A percentile compares a stretch with the other conserved stretches of the same genome.
phyloP scores from a whole-genome alignment of 1,140 invertebrate species.

The Panonychus citri region DNA sequence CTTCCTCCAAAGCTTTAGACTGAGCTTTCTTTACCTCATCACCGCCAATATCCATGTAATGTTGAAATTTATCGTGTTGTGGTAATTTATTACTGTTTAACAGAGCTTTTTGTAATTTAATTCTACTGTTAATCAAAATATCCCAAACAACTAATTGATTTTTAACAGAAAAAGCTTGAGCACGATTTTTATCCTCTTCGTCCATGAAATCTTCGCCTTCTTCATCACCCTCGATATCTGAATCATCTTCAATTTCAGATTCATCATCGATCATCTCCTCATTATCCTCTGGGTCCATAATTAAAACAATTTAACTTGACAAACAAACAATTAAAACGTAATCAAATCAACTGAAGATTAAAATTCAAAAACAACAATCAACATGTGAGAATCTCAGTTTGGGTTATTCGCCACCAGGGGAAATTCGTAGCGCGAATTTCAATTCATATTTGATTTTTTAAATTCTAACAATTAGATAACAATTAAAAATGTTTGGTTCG shows the following conservation, averaged over 20 bases:
- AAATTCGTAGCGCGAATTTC: no score
- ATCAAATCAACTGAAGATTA: no score
- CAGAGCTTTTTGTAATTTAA: constrained; percentile 56
- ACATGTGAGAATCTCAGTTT: no score
- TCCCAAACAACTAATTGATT: constrained; percentile 54
- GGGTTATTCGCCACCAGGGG: no score
- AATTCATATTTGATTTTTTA: no score
- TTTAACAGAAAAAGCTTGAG: constrained; percentile 25
- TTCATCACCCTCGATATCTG: neutral
- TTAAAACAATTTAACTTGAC: no score
- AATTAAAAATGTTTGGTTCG: no score
- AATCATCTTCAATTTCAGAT: neutral
- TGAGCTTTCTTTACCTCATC: neutral
- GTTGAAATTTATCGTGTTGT: constrained; percentile 24
- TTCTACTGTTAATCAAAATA: constrained; percentile 49
- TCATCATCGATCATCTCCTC: neutral
- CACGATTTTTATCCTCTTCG: neutral
- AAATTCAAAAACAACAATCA: no score
- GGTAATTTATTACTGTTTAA: constrained; percentile 49
- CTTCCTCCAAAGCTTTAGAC: neutral
- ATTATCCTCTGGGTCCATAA: no score
- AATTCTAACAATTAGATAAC: no score
- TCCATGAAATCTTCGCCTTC: neutral
- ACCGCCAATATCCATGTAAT: no score
- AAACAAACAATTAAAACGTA: no score